A percentile compares a stretch with the other conserved stretches of the same genome.
phyloP scores from a whole-genome alignment of 2,888 invertebrate genomes.

The Andrena camellia region DNA sequence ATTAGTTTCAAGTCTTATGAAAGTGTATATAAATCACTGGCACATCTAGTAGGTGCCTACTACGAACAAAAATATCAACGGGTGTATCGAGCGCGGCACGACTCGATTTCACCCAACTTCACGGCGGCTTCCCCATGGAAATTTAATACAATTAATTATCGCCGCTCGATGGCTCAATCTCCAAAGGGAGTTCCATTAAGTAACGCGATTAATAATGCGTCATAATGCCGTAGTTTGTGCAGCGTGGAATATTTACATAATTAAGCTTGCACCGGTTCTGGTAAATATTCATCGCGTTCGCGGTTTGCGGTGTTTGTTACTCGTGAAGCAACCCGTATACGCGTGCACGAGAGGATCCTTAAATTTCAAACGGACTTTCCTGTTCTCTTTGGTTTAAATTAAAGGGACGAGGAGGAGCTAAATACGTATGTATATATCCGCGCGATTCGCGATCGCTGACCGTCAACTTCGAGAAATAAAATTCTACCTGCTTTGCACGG shows the following conservation, averaged over 20 bases:
- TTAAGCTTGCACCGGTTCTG: slow-evolving; percentile 11
- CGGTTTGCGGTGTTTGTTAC: background rate
- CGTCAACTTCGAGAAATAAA: too few species aligned
- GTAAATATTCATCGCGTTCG: slow-evolving; percentile 26
- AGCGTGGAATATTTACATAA: slow-evolving; percentile 32
- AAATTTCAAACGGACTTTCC: background rate
- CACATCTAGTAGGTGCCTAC: background rate
- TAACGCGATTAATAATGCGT: slow-evolving; percentile 37
- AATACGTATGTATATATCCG: too few species aligned
- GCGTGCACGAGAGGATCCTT: background rate
- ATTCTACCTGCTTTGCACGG: background rate
- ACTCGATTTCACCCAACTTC: background rate
- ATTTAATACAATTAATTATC: slow-evolving; percentile 37
- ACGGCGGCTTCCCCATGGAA: background rate
- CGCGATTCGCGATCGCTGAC: too few species aligned
- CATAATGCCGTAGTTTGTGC: slow-evolving; percentile 25
- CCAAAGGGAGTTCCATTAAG: slow-evolving; percentile 24
- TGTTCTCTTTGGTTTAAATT: too few species aligned
- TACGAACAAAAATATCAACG: background rate
- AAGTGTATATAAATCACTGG: background rate
- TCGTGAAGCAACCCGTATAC: background rate
- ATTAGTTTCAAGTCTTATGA: background rate
- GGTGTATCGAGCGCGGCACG: background rate
- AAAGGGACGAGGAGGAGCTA: too few species aligned
- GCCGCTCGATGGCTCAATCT: slow-evolving; percentile 36